These are phyloP conservation scores for Xenopus borealis DNA, from an alignment of 2,113 vertebrate genomes.

Conservation along the genomic window DNA sequence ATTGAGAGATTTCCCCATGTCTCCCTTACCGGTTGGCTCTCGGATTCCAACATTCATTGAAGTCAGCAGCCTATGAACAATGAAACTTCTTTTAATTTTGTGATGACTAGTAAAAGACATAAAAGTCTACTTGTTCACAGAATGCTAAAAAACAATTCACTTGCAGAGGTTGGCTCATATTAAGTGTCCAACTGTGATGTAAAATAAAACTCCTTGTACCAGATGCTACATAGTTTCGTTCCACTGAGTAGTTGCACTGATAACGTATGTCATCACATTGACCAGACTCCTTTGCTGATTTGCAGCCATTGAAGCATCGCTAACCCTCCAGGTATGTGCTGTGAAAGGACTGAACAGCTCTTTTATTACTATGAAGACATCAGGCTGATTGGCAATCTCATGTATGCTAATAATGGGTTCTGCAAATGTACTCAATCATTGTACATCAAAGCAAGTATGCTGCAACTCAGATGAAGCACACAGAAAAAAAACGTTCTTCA, in stretches of 20 bases:
- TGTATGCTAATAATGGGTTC: background rate
- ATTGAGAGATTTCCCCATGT: background rate
- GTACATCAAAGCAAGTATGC: background rate
- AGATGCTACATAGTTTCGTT: slow-evolving; percentile 25
- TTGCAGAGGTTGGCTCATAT: slow-evolving; percentile 8
- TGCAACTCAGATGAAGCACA: background rate
- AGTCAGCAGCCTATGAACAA: slow-evolving; percentile 35
- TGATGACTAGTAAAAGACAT: slow-evolving; percentile 16
- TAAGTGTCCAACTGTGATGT: slow-evolving; percentile 24
- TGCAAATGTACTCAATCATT: background rate
- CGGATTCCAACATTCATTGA: slow-evolving; percentile 25
- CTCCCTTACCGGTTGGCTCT: slow-evolving; percentile 14
- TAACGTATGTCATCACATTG: slow-evolving; percentile 35
- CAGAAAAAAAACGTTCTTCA: background rate
- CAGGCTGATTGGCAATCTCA: background rate
- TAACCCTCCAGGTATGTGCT: slow-evolving; percentile 20
- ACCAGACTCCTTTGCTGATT: slow-evolving; percentile 8
- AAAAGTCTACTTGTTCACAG: slow-evolving; percentile 13
- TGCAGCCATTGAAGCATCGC: slow-evolving; percentile 11
- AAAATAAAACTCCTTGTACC: slow-evolving; percentile 12
- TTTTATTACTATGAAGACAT: slow-evolving; percentile 13
- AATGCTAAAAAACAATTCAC: background rate
- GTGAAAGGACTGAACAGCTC: background rate
- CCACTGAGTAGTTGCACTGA: slow-evolving; percentile 28
- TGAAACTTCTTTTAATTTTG: slow-evolving; percentile 23